A percentile compares a stretch with the other conserved stretches of the same genome.
phyloP scores from a whole-genome alignment of 2,113 vertebrate species.

The Eupsittula cactorum region DNA sequence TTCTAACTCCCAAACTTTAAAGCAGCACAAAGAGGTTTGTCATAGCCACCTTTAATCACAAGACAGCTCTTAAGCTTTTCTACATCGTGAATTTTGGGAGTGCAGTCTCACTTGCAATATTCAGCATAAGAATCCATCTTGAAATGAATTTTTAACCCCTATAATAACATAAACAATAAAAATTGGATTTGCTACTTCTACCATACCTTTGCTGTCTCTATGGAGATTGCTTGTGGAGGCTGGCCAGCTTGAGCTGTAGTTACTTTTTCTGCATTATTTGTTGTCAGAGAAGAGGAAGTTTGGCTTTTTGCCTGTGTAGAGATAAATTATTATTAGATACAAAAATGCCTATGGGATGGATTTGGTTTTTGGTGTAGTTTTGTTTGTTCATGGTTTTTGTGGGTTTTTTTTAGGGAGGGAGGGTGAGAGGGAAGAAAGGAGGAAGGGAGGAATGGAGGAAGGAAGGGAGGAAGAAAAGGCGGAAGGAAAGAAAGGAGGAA shows the following conservation, averaged over 20 bases:
- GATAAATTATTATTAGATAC: background rate
- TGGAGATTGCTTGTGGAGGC: background rate
- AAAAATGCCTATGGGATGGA: rapidly evolving
- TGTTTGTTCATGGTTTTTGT: background rate
- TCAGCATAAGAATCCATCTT: background rate
- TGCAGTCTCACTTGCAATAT: background rate
- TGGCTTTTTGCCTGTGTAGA: conserved; percentile 55
- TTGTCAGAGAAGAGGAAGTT: background rate
- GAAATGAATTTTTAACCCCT: background rate
- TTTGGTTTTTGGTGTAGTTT: background rate
- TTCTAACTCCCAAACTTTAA: background rate
- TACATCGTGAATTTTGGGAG: background rate
- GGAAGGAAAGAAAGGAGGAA: background rate
- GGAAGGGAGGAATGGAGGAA: background rate
- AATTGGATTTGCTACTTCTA: background rate
- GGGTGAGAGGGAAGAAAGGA: too few relatives aligned
- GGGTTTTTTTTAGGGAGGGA: background rate
- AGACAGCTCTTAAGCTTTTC: background rate
- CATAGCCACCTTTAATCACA: background rate
- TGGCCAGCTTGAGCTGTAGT: background rate
- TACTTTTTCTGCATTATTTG: conserved; percentile 24
- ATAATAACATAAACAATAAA: background rate
- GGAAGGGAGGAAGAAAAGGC: background rate
- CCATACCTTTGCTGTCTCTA: conserved; percentile 58
- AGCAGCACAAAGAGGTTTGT: background rate